Percentiles rank a stretch among this genome's conserved stretches.
Evolutionary conservation across 2,888 invertebrate genomes (phyloP).

Genomic region (Leptura quadrifasciata): DNA sequence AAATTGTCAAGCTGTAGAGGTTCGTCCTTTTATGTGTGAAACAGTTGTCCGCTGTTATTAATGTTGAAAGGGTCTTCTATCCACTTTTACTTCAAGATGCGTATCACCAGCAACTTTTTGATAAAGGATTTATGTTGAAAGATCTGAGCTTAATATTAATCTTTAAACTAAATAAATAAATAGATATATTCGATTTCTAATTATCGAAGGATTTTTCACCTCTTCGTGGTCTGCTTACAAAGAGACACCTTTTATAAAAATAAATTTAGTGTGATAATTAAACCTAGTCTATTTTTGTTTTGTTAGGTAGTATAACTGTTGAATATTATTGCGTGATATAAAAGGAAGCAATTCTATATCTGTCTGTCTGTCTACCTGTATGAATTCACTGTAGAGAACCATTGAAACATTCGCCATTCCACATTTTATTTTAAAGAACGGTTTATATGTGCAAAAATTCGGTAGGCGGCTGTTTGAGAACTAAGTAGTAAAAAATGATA

Average conservation of each 20-base stretch:
- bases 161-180: constrained; percentile 15
- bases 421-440: too few relatives aligned
- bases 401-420: too few relatives aligned
- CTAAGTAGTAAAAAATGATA: too few relatives aligned
- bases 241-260: not conserved
- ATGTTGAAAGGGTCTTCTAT: constrained; percentile 12
- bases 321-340: too few relatives aligned
- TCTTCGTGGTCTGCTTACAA: not conserved
- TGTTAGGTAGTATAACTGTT: too few relatives aligned
- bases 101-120: constrained; percentile 20
- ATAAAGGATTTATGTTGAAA: constrained; percentile 15
- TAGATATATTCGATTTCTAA: not conserved
- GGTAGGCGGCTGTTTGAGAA: too few relatives aligned
- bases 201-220: not conserved
- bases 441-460: too few relatives aligned
- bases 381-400: too few relatives aligned
- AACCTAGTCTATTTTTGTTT: too few relatives aligned
- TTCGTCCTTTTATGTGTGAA: not conserved
- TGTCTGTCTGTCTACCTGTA: too few relatives aligned
- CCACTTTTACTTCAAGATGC: constrained; percentile 18
- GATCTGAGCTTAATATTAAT: constrained; percentile 19
- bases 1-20: constrained; percentile 1
- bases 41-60: constrained; percentile 1
- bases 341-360: too few relatives aligned
- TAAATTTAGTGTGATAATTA: not conserved